Base-by-base conservation (phyloP, 2,888 invertebrate genomes). In the Morpho helenor region DNA sequence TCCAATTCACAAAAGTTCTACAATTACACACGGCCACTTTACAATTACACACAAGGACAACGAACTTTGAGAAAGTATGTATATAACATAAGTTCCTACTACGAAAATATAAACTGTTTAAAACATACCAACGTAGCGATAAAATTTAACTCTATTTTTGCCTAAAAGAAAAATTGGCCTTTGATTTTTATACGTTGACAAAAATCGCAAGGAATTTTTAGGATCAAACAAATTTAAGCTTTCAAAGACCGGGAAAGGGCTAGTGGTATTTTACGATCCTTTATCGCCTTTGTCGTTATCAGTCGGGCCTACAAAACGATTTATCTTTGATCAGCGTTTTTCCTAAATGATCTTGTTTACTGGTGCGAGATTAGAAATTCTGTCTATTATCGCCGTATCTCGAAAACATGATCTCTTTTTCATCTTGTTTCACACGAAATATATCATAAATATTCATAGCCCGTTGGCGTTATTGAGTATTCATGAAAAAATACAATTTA, bases 261-360 rank as follows among this genome's bases (percentile, higher is more conserved):
- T 46, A 42, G 42, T 47, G 42, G 53, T 64, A 59, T 59, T 60
- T 54, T 50, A 56, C 42, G 49, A 56, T 51, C 9, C 59, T 50
- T 49, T 51, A 56, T 49, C 49, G 57, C 65, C 56, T 66, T 66
- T 62, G 62, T 64, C 57, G 52, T 54, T 59, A 60, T 55, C 62
- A 62, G 61, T 53, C 61, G 49, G 50, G 59, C 49, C 57, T 57
- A 59, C 55, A 64, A 66, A 64, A 57, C 64, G 57, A 59, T 31
- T 40, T 54, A 48, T 58, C 60, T 57, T 46, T 41, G 49, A 58
- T 50, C 58, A 46, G 39, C 47, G 42, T 47, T 48, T 49, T 44
- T 60, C 58, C 51, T 51, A 50, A 48, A 50, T 53, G 60, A 50
- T 60, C 56, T 52, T 55, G 49, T 52, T 52, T 48, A 9, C 42